Conservation (phyloP, 2,888 invertebrate species). For the Dicycla oo region DNA sequence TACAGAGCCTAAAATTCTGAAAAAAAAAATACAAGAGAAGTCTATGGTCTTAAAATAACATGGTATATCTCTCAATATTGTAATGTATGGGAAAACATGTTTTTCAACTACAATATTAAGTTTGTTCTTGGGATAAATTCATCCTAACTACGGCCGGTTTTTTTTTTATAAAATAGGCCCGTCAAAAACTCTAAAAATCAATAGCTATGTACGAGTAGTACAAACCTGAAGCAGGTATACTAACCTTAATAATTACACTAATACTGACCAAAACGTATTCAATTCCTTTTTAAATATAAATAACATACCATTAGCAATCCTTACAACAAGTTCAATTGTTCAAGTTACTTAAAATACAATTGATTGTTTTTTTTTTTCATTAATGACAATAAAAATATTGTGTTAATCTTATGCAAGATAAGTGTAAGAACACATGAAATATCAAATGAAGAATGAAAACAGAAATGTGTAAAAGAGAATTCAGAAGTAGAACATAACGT, state of each 20-base stretch:
- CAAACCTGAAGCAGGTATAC: not conserved
- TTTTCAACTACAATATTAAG: no score
- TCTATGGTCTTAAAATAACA: no score
- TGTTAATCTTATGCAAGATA: not conserved
- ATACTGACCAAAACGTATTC: not conserved
- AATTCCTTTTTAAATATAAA: not conserved
- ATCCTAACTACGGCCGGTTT: no score
- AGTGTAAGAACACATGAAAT: not conserved
- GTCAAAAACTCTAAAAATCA: not conserved
- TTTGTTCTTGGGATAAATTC: no score
- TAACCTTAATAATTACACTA: not conserved
- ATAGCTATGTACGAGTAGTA: not conserved
- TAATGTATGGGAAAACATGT: no score
- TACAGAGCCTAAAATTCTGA: no score
- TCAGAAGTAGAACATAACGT: not conserved
- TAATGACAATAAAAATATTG: not conserved
- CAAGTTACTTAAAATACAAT: not conserved
- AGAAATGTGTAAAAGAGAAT: not conserved
- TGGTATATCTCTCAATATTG: no score
- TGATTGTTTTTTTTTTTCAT: not conserved
- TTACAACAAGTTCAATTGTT: not conserved
- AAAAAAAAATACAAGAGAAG: no score
- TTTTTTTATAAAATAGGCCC: not conserved
- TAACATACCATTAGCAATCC: not conserved
- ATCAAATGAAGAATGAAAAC: constrained; percentile 6